phyloP scores from a whole-genome alignment of 2,113 vertebrate genomes.

The Orthonyx spaldingii region DNA sequence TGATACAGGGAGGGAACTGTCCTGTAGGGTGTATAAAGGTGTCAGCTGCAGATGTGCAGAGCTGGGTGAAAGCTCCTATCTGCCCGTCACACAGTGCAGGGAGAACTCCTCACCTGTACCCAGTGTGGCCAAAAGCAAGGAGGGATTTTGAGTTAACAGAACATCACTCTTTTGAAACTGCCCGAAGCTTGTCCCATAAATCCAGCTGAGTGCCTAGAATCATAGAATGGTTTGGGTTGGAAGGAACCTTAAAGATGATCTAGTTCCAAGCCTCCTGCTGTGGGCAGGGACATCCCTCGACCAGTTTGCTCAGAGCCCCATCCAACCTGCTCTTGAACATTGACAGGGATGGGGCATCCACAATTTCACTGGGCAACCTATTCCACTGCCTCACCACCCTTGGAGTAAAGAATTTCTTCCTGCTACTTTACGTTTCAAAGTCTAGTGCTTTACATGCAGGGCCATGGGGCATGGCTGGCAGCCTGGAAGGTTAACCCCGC shows the following conservation, averaged over 20 bases:
- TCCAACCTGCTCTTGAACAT: neutral
- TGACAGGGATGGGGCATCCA: neutral
- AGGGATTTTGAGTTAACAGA: neutral
- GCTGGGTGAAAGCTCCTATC: neutral
- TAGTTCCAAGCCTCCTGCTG: too few species aligned
- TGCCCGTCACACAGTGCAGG: accelerated
- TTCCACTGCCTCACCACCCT: neutral
- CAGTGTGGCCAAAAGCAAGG: accelerated
- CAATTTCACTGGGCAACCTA: neutral
- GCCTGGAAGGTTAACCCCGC: accelerated
- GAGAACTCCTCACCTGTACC: neutral
- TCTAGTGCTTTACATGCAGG: accelerated
- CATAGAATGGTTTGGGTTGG: too few species aligned
- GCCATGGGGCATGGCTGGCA: accelerated
- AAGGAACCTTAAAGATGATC: neutral
- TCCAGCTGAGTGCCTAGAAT: neutral
- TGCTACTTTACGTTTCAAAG: accelerated
- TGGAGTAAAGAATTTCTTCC: neutral
- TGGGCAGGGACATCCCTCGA: neutral
- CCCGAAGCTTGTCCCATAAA: neutral
- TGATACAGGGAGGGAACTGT: neutral
- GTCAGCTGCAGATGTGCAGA: accelerated
- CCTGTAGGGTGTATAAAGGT: accelerated
- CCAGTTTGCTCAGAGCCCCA: neutral
- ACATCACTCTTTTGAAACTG: neutral